Conservation (phyloP, 2,888 invertebrate species). For the Sarcophaga carnaria region DNA sequence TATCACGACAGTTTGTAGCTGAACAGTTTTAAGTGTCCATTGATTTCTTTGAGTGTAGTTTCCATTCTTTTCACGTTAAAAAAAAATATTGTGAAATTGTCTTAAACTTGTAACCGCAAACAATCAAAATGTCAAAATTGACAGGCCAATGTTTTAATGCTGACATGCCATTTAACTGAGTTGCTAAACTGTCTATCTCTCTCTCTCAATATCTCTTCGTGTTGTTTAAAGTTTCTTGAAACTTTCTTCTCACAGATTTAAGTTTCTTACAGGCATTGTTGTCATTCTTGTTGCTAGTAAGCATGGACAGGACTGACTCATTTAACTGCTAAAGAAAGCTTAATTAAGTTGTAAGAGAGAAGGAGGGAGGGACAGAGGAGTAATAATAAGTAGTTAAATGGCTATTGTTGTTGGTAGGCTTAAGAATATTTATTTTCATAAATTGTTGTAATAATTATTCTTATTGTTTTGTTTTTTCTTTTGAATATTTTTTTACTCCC, state of each 20-base stretch:
- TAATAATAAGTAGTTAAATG: no score
- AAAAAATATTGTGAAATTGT: constrained; percentile 26
- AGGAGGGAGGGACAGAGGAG: not conserved
- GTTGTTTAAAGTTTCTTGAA: constrained; percentile 9
- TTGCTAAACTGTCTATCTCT: no score
- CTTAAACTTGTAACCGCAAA: not conserved
- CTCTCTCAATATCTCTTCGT: not conserved
- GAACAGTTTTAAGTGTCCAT: no score
- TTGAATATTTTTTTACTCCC: no score
- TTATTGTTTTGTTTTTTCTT: not conserved
- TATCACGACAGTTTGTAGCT: no score
- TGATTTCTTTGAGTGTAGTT: constrained; percentile 1
- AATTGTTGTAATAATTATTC: not conserved
- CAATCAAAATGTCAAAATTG: not conserved
- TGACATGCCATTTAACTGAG: not conserved
- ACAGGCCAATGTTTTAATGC: constrained; percentile 1
- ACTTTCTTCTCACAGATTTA: no score
- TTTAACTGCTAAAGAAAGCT: not conserved
- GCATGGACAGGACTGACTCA: constrained; percentile 26
- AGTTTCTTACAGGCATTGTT: constrained; percentile 2
- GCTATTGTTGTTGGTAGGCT: constrained; percentile 6
- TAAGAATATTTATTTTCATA: constrained; percentile 8
- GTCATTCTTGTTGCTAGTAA: not conserved
- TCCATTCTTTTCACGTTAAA: not conserved
- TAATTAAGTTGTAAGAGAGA: not conserved